Base-by-base conservation (phyloP, 2,113 vertebrate genomes). In the Nerophis ophidion region DNA sequence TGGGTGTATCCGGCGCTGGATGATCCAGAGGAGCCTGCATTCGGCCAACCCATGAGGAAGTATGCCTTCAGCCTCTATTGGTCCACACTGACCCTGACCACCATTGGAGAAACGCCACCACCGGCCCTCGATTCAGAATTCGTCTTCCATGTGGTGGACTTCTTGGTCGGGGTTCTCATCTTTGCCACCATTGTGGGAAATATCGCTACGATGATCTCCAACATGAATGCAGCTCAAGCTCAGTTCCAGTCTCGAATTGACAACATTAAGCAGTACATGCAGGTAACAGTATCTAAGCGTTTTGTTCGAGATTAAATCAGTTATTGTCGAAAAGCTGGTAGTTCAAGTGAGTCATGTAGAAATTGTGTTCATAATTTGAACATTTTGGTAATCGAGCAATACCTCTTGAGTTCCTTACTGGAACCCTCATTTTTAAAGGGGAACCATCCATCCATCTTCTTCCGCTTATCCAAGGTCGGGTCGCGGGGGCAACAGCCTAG, bases 171-270 rank as follows among this genome's bases (percentile, higher is more conserved):
- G 47, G 95, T 99, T 46, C 74, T 99, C 78, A 94, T 99, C 83
- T 99, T 99, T 3, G 97, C 97, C 73, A 98, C 97, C 64, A 98
- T 99, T 16, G 97, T 99, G 15, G 97, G 96, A 86, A 99, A 99
- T 0, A 95, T 99, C 5, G 95, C 94, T 55, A 97, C 97, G 48
- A 99, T 99, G 97, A 99, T 99, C 78, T 97, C 95, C 73, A 99
- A 99, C 71, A 99, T 98, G 95, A 98, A 97, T 54, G 96, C 96
- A 2, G 95, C 95, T 48, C 91, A 94, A 82, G 93, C 96, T 1
- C 93, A 98, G 75, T 99, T 97, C 81, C 97, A 99, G 77, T 59
- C 92, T 19, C 90, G 89, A 63, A 96, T 99, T 7, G 97, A 99
- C 82, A 96, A 93, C 46, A 95, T 99, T 77, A 99, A 99, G 77